Evolutionary conservation across 1,140 invertebrate genomes (phyloP).

Genomic region (Coptotermes formosanus): DNA sequence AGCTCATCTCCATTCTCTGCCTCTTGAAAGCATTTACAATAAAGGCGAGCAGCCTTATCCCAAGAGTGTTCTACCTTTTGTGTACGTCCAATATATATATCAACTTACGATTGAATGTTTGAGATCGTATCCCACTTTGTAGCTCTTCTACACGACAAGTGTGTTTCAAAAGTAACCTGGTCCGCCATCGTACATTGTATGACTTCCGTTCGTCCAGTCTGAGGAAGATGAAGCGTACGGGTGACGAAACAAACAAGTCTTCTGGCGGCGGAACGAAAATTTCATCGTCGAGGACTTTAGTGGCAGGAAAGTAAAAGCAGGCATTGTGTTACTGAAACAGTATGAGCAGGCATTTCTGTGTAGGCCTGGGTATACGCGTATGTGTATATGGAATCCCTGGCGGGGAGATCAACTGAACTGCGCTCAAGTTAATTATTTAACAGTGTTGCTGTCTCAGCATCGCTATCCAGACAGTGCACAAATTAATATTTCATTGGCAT

Average conservation of each 20-base stretch:
- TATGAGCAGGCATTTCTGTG: not conserved
- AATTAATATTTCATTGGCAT: slow-evolving; percentile 27
- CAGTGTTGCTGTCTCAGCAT: not conserved
- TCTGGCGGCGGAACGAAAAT: not conserved
- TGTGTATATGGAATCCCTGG: slow-evolving; percentile 22
- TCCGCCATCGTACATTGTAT: not conserved
- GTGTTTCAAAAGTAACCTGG: not conserved
- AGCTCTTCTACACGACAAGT: not conserved
- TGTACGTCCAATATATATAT: slow-evolving; percentile 15
- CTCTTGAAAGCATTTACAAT: slow-evolving; percentile 2
- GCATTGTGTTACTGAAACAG: not conserved
- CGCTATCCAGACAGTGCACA: not conserved
- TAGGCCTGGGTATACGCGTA: not conserved
- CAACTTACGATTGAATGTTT: slow-evolving; percentile 12
- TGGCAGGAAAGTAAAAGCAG: not conserved
- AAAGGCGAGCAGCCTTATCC: not conserved
- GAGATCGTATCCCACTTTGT: slow-evolving; percentile 11
- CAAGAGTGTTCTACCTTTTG: slow-evolving; percentile 8
- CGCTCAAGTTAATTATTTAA: slow-evolving; percentile 20
- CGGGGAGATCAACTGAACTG: not conserved
- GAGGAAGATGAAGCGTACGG: not conserved
- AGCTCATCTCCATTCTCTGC: not conserved
- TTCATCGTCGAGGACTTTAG: not conserved
- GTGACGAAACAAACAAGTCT: not conserved
- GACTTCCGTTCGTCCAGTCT: not conserved